phyloP scores from a whole-genome alignment of 2,797 vertebrate genomes.

The Halcyon smyrnensis region DNA sequence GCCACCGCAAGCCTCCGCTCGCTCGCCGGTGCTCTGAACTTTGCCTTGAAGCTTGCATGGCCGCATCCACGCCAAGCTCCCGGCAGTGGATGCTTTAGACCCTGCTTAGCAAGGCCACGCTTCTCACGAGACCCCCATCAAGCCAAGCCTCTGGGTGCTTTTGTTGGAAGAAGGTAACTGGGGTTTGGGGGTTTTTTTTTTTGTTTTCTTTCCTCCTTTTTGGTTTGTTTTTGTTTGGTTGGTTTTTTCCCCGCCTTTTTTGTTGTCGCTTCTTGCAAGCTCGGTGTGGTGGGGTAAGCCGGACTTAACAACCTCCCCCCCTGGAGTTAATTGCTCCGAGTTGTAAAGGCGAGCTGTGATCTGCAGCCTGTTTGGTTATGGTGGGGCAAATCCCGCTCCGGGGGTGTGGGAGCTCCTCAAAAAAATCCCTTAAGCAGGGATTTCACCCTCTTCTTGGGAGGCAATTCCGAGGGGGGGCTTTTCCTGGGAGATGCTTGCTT shows the following conservation, averaged over 20 bases:
- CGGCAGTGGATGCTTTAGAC: not conserved
- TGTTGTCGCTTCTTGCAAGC: not conserved
- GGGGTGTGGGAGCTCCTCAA: not conserved
- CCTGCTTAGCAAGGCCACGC: not conserved
- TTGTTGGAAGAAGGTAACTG: conserved; percentile 19
- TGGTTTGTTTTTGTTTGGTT: not conserved
- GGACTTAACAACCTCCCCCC: not conserved
- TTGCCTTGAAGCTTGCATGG: conserved; percentile 31
- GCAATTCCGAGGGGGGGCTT: rapidly evolving
- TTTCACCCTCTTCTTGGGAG: not conserved
- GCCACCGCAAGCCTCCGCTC: not conserved
- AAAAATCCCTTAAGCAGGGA: not conserved
- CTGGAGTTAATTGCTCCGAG: rapidly evolving
- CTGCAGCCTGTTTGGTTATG: not conserved
- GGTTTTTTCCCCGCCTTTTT: rapidly evolving
- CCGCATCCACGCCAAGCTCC: not conserved
- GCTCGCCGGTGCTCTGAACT: conserved; percentile 32
- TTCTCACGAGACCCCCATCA: not conserved
- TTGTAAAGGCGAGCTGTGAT: rapidly evolving
- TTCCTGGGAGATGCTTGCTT: not conserved
- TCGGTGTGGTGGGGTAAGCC: rapidly evolving
- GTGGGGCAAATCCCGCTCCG: not conserved
- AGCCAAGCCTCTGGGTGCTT: not conserved
- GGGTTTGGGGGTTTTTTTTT: too few relatives aligned
- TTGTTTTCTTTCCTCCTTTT: not conserved